Base-by-base conservation (phyloP, 2,797 vertebrate species). In the Brachyrhaphis roseni region DNA sequence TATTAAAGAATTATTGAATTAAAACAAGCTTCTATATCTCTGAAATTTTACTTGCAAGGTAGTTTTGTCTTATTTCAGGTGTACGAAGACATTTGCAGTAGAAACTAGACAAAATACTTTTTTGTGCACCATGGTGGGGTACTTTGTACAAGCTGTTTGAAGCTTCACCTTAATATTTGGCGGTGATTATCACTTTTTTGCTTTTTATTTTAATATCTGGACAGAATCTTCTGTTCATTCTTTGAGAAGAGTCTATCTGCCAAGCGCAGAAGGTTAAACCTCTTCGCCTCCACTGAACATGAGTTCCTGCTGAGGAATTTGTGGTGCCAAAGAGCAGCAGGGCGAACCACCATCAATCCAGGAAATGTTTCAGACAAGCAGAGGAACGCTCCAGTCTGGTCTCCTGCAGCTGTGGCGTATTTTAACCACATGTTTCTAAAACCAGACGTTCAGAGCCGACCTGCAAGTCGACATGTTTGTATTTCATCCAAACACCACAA, bases 281-380 rank as follows among this genome's bases (percentile, higher is more conserved):
- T 78, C 46, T 70, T 3, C 16, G 66, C 23, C 49, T 20, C 23
- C 41, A 26, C 39, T 74, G 68, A 84, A 77, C 53, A 41, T 18
- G 47, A 80, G 18, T 39, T 75, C 43, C 73, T 76, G 59, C 51
- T 87, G 39, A 78, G n/a, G n/a, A 49, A 70, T 77, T 77, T 81
- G 71, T 80, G 36, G 13, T 72, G 26, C 36, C 78, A 43, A 82
- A 77, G 34, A 77, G 34, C 80, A 76, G 34, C 13, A 36, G 31
- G n/a, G 76, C 4, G 1, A 20, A 70, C 72, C 5, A 66, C 46
- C 76, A 81, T 72, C 13, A 76, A 68, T 74, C 55, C 74, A 86
- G 85, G 79, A 90, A 92, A 79, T 39, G 18, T 77, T 75, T 45
- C 78, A 89, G 85, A 89, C 84, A 66, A 79, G 70, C 47, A 47